Evolutionary conservation across 2,888 invertebrate genomes (phyloP).

Genomic region (Octodonta nipae): DNA sequence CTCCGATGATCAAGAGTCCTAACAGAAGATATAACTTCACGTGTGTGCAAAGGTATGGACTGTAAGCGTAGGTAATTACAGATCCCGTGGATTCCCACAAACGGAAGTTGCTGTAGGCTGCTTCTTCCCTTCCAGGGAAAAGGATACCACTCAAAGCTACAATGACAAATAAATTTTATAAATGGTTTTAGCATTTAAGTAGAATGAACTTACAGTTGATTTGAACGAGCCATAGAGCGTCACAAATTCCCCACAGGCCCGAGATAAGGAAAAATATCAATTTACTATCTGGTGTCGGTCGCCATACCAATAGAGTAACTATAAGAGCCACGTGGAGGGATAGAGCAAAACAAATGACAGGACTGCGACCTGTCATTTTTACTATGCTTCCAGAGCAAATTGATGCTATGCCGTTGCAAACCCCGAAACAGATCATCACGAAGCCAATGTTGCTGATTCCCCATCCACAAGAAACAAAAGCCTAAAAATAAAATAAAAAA

Average conservation of each 20-base stretch:
- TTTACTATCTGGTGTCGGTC: constrained; percentile 53
- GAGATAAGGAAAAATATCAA: constrained; percentile 64
- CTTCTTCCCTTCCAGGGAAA: constrained; percentile 74
- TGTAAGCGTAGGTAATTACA: constrained; percentile 69
- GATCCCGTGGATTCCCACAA: constrained; percentile 87
- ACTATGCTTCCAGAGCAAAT: constrained; percentile 65
- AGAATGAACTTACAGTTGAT: constrained; percentile 65
- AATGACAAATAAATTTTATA: constrained; percentile 7
- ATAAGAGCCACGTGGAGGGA: constrained; percentile 57
- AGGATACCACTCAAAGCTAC: constrained; percentile 71
- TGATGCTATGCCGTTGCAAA: constrained; percentile 77
- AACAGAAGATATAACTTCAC: constrained; percentile 58
- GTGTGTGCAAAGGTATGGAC: constrained; percentile 61
- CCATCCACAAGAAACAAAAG: constrained; percentile 74
- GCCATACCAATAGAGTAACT: constrained; percentile 56
- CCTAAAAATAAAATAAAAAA: constrained; percentile 39
- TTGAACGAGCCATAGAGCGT: constrained; percentile 84
- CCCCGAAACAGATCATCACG: constrained; percentile 86
- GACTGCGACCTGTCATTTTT: constrained; percentile 64
- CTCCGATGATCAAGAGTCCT: constrained; percentile 54
- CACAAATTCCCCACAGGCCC: constrained; percentile 77
- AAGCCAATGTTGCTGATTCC: constrained; percentile 84
- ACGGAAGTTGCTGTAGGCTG: constrained; percentile 84
- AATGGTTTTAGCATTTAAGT: too few relatives aligned
- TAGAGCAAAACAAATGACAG: constrained; percentile 64